phyloP scores from a whole-genome alignment of 2,113 vertebrate genomes.

The Propithecus coquereli region DNA sequence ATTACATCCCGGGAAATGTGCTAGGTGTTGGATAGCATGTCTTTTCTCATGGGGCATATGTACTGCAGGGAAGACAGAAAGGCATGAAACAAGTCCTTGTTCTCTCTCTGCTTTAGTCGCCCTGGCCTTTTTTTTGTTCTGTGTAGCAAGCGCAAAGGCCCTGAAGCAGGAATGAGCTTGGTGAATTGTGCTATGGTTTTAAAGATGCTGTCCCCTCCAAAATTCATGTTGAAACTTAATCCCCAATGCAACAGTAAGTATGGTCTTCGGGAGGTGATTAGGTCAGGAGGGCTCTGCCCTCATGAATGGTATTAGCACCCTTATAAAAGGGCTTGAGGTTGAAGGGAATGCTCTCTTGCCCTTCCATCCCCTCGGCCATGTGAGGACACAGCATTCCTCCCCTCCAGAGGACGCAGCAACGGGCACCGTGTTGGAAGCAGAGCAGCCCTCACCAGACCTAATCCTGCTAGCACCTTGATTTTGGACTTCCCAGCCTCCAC shows the following conservation, averaged over 20 bases:
- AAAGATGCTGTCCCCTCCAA: background rate
- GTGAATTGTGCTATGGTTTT: background rate
- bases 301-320: too few species aligned
- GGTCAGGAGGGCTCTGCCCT: background rate
- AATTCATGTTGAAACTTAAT: background rate
- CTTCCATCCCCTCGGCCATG: background rate
- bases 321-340: background rate
- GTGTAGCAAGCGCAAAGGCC: background rate
- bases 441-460: background rate
- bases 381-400: background rate
- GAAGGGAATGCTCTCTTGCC: background rate
- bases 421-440: background rate
- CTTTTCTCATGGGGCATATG: background rate
- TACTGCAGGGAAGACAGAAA: background rate
- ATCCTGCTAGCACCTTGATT: background rate
- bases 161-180: background rate
- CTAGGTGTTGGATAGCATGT: background rate
- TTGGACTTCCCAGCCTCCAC: background rate
- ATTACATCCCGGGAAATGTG: background rate
- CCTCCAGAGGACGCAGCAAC: background rate
- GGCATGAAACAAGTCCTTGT: background rate
- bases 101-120: background rate
- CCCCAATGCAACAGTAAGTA: background rate
- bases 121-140: background rate
- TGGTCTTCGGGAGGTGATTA: background rate